Evolutionary conservation across 2,888 invertebrate species (phyloP).

Genomic region (Dyspetes luteomarginatus): DNA sequence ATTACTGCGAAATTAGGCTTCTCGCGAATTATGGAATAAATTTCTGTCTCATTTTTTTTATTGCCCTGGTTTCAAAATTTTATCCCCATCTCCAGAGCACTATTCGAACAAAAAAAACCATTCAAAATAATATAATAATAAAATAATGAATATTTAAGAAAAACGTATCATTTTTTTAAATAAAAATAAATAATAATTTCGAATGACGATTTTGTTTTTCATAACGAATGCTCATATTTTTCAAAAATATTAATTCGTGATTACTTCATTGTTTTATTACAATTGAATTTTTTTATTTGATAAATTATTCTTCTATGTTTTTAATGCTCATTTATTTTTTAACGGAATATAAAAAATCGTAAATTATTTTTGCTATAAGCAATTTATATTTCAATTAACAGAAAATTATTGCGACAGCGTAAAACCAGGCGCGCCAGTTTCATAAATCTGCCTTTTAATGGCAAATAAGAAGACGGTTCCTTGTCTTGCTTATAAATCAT

Average conservation of each 20-base stretch:
- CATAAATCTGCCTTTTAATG: slow-evolving; percentile 58
- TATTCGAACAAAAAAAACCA: no score
- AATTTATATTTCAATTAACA: not conserved
- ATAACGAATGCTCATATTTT: no score
- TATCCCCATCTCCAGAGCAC: no score
- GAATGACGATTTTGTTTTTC: not conserved
- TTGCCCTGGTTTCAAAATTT: no score
- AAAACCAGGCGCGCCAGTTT: slow-evolving; percentile 32
- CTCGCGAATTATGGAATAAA: no score
- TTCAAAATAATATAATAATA: no score
- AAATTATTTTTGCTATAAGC: not conserved
- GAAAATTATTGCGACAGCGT: slow-evolving; percentile 1
- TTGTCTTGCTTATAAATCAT: slow-evolving; percentile 52
- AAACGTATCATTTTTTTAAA: not conserved
- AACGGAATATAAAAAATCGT: not conserved
- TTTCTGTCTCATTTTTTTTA: no score
- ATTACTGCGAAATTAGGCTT: no score
- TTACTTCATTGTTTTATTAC: not conserved
- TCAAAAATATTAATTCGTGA: no score
- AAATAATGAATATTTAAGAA: no score
- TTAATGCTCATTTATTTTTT: not conserved
- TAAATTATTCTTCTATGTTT: not conserved
- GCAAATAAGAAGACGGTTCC: slow-evolving; percentile 41
- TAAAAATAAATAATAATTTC: not conserved
- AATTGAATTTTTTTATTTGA: not conserved